These are phyloP conservation scores for Acrocephalus scirpaceus DNA, from an alignment of 2,797 vertebrate species.

Conservation along the genomic window DNA sequence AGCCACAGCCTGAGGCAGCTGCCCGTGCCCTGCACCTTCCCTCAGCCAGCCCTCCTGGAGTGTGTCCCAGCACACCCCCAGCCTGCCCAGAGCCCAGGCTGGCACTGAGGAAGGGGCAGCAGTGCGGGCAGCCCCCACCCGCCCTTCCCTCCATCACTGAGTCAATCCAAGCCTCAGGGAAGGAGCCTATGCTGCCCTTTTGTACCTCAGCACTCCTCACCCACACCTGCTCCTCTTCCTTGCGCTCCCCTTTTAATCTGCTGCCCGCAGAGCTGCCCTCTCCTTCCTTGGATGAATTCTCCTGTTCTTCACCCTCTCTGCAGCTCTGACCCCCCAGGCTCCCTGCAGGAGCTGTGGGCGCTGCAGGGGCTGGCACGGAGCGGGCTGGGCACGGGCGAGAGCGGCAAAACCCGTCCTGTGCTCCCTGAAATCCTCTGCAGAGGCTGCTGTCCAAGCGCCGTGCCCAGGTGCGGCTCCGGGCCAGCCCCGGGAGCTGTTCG, in stretches of 20 bases:
- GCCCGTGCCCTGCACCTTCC: fast-evolving
- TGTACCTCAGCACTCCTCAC: neutral
- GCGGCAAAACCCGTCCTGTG: neutral
- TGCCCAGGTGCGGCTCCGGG: neutral
- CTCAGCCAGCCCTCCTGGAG: neutral
- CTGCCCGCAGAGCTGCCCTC: neutral
- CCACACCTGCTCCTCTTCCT: neutral
- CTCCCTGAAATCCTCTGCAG: neutral
- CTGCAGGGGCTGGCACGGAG: fast-evolving
- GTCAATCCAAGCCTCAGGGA: neutral
- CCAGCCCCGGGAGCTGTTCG: neutral
- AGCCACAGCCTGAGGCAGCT: neutral
- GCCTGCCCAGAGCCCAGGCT: neutral
- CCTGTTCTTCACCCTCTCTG: neutral
- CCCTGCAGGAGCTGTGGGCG: fast-evolving
- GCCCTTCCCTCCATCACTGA: fast-evolving
- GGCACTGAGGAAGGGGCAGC: neutral
- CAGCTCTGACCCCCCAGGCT: neutral
- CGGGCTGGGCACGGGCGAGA: neutral
- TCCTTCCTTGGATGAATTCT: neutral
- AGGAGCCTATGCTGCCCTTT: neutral
- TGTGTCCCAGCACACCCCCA: neutral
- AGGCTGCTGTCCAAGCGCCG: fast-evolving
- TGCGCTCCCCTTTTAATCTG: neutral
- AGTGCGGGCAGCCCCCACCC: neutral